Conservation (phyloP, 37 sponge, comb jelly and placozoan genomes). For the Halisarca cf. caerulea region DNA sequence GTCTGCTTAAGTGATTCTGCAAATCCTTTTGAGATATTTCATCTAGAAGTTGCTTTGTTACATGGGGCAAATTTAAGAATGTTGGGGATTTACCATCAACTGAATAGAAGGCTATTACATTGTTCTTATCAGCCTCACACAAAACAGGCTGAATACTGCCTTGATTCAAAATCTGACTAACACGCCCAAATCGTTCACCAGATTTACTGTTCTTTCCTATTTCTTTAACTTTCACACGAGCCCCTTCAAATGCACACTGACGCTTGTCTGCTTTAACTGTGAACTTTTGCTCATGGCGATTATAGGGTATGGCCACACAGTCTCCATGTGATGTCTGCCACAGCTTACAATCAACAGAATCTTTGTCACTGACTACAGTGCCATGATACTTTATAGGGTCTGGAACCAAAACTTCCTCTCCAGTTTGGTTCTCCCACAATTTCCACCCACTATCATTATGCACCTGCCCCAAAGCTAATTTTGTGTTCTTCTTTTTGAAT, state of each 20-base stretch:
- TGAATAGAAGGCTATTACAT: slow-evolving; percentile 50
- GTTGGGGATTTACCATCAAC: slow-evolving; percentile 51
- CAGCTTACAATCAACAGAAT: background rate
- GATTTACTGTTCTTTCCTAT: background rate
- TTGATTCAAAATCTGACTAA: slow-evolving; percentile 21
- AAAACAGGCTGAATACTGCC: slow-evolving; percentile 2
- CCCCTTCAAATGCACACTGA: slow-evolving; percentile 65
- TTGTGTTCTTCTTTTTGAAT: background rate
- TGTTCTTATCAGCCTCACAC: slow-evolving; percentile 38
- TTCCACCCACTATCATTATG: background rate
- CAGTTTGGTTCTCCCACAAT: background rate
- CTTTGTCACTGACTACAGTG: background rate
- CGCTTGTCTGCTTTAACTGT: slow-evolving; percentile 32
- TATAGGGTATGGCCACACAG: slow-evolving; percentile 56
- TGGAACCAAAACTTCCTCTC: background rate
- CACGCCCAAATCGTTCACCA: slow-evolving; percentile 22
- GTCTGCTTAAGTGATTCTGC: background rate
- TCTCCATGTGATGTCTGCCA: background rate
- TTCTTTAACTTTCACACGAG: slow-evolving; percentile 44
- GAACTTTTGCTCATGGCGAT: background rate
- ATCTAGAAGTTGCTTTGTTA: slow-evolving; percentile 13
- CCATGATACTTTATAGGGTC: too few relatives aligned
- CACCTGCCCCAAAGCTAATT: background rate
- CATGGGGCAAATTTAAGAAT: slow-evolving; percentile 55
- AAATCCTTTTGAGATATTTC: background rate